These are phyloP conservation scores for Lepus townsendii DNA, from an alignment of 2,797 vertebrate genomes.

Conservation along the genomic window DNA sequence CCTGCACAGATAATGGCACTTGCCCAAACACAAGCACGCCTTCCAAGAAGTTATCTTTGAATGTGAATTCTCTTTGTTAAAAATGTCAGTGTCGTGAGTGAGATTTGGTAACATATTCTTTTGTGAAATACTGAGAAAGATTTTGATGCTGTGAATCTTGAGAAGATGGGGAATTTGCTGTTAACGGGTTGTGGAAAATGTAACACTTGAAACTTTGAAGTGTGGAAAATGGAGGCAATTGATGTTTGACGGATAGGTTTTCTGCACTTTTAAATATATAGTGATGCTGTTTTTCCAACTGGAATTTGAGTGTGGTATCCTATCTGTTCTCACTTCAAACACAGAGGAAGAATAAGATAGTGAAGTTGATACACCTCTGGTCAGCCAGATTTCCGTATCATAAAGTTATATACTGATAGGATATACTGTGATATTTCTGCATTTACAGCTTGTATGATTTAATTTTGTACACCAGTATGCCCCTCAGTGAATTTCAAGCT, in stretches of 20 bases:
- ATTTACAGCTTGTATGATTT: constrained; percentile 54
- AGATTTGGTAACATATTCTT: constrained; percentile 41
- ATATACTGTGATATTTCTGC: constrained; percentile 55
- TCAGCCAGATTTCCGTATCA: constrained; percentile 60
- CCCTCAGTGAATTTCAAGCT: constrained; percentile 67
- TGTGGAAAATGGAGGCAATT: not conserved
- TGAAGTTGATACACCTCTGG: constrained; percentile 64
- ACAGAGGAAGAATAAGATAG: constrained; percentile 53
- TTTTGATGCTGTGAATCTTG: constrained; percentile 20
- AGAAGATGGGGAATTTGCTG: constrained; percentile 27
- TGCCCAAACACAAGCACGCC: constrained; percentile 35
- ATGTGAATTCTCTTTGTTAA: constrained; percentile 75
- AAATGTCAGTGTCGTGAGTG: not conserved
- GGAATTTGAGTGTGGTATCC: constrained; percentile 60
- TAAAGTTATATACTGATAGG: constrained; percentile 29
- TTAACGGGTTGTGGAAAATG: constrained; percentile 59
- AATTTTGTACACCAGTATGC: constrained; percentile 62
- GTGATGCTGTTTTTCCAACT: constrained; percentile 67
- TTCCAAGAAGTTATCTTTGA: constrained; percentile 50
- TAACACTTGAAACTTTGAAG: constrained; percentile 53
- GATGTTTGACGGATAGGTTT: constrained; percentile 57
- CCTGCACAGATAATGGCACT: not conserved
- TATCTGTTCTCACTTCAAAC: constrained; percentile 39
- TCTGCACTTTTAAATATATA: constrained; percentile 5
- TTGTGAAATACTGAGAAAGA: constrained; percentile 17